These are phyloP conservation scores for Pseudomyrmex gracilis DNA, from an alignment of 1,140 invertebrate species.

Conservation along the genomic window DNA sequence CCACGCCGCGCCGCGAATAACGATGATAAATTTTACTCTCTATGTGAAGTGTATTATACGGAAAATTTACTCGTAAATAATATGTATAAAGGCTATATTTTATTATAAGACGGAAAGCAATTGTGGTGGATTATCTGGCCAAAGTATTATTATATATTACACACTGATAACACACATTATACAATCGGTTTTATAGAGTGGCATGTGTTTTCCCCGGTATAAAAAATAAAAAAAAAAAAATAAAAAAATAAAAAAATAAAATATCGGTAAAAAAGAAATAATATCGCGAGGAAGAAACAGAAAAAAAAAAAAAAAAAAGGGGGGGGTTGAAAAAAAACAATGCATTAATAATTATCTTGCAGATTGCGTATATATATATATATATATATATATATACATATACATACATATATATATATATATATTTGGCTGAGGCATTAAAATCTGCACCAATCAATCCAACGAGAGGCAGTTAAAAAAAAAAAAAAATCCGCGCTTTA, in stretches of 20 bases:
- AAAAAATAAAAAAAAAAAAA: slow-evolving; percentile 8
- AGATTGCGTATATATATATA: too few species aligned
- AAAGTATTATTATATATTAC: slow-evolving; percentile 53
- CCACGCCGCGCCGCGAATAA: slow-evolving; percentile 39
- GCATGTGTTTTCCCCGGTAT: slow-evolving; percentile 33
- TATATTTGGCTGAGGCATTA: slow-evolving; percentile 67
- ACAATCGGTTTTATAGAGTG: slow-evolving; percentile 27
- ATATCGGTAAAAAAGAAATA: background rate
- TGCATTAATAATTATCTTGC: too few species aligned
- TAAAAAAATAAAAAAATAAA: slow-evolving; percentile 10
- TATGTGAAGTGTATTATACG: slow-evolving; percentile 71
- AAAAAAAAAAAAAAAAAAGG: too few species aligned
- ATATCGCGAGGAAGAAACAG: background rate
- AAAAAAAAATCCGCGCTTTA: slow-evolving; percentile 32
- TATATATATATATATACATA: background rate
- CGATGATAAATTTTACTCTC: slow-evolving; percentile 57
- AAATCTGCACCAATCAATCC: slow-evolving; percentile 71
- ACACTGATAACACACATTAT: slow-evolving; percentile 29
- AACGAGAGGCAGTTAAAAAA: slow-evolving; percentile 25
- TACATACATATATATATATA: slow-evolving; percentile 19
- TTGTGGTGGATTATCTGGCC: slow-evolving; percentile 52
- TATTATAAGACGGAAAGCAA: slow-evolving; percentile 48
- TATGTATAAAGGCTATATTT: slow-evolving; percentile 67
- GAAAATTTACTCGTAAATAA: slow-evolving; percentile 65
- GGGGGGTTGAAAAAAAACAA: too few species aligned